phyloP scores from a whole-genome alignment of 1,140 invertebrate genomes.

The Drosophila tsacasi region DNA sequence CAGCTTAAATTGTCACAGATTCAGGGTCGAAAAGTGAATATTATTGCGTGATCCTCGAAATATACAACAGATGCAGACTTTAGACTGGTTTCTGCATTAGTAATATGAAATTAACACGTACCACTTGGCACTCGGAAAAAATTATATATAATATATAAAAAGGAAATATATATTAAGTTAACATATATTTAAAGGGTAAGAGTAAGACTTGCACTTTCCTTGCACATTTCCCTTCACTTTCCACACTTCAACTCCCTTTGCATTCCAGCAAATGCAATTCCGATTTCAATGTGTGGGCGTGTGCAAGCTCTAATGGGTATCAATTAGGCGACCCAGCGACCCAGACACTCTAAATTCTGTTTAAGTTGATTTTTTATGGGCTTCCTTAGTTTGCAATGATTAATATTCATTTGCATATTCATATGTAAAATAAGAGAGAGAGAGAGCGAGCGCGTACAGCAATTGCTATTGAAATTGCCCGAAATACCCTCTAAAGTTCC shows the following conservation, averaged over 20 bases:
- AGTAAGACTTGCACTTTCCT: background rate
- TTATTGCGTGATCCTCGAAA: background rate
- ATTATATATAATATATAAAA: background rate
- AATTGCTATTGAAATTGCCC: slow-evolving; percentile 69
- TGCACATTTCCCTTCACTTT: background rate
- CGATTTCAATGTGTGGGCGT: background rate
- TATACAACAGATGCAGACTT: background rate
- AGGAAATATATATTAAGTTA: slow-evolving; percentile 1
- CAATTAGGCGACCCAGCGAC: slow-evolving; percentile 13
- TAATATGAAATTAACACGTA: slow-evolving; percentile 3
- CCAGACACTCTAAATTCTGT: slow-evolving; percentile 25
- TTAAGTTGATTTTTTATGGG: slow-evolving; percentile 55
- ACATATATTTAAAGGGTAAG: slow-evolving; percentile 1
- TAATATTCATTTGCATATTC: slow-evolving; percentile 73
- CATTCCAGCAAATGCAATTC: background rate
- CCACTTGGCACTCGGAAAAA: background rate
- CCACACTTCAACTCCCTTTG: background rate
- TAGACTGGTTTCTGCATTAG: background rate
- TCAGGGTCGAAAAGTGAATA: background rate
- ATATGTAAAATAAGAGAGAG: slow-evolving; percentile 26
- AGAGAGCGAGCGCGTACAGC: slow-evolving; percentile 22
- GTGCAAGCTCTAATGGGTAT: slow-evolving; percentile 12
- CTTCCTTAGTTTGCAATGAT: slow-evolving; percentile 68
- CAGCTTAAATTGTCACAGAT: background rate
- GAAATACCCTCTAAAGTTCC: background rate